Percentiles rank a stretch among this genome's conserved stretches.
These are phyloP conservation scores for Ameiurus melas DNA, from an alignment of 2,113 vertebrate species.

Conservation along the genomic window DNA sequence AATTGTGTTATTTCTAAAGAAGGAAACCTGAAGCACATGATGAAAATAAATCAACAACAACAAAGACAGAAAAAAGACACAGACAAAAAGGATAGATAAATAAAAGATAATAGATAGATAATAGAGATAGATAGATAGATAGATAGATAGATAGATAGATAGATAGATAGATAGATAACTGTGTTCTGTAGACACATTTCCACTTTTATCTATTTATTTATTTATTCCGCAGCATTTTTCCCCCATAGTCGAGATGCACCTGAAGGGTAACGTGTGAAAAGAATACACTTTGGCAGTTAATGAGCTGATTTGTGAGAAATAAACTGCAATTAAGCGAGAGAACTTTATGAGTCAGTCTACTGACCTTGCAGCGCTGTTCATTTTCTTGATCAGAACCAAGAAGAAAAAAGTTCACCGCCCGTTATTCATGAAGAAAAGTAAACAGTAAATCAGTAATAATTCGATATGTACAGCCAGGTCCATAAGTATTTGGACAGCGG, in stretches of 20 bases:
- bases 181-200: not conserved
- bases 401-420: too few species aligned
- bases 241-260: not conserved
- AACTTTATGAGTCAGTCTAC: not conserved
- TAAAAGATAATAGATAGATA: too few species aligned
- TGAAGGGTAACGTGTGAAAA: not conserved
- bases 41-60: too few species aligned
- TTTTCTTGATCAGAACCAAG: not conserved
- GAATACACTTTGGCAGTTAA: too few species aligned
- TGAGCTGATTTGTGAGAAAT: too few species aligned
- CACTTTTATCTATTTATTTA: not conserved
- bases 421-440: not conserved
- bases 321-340: too few species aligned
- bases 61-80: too few species aligned
- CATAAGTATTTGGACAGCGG: too few species aligned
- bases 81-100: too few species aligned
- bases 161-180: not conserved
- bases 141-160: not conserved
- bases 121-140: not conserved
- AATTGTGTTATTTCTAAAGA: not conserved
- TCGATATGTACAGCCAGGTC: too few species aligned
- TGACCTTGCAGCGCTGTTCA: not conserved
- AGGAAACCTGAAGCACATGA: too few species aligned
- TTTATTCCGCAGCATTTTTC: not conserved
- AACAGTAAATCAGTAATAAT: not conserved